Evolutionary conservation across 2,113 vertebrate genomes (phyloP).

Genomic region (Pygoscelis adeliae): DNA sequence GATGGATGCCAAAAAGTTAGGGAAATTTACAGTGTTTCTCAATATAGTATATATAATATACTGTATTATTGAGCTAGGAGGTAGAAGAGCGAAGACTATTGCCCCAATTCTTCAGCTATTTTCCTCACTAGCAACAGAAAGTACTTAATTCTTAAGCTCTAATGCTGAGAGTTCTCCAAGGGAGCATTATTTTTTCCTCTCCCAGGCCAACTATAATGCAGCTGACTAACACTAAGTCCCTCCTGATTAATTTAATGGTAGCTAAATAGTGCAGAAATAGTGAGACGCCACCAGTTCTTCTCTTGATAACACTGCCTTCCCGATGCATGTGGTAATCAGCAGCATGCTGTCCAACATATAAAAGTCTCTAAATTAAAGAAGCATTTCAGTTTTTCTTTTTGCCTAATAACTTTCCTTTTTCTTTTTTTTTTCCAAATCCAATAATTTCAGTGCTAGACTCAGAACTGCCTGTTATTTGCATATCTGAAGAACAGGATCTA

Average conservation of each 20-base stretch:
- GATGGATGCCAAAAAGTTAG: slow-evolving; percentile 26
- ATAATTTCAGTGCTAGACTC: not conserved
- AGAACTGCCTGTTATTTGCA: not conserved
- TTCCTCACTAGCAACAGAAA: not conserved
- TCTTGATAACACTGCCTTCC: not conserved
- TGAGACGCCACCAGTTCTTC: slow-evolving; percentile 17
- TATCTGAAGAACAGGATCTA: not conserved
- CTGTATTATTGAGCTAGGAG: not conserved
- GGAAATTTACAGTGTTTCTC: not conserved
- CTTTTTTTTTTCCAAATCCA: not conserved
- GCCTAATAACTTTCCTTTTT: not conserved
- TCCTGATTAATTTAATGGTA: slow-evolving; percentile 53
- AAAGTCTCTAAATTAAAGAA: not conserved
- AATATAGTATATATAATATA: not conserved
- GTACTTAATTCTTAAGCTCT: slow-evolving; percentile 21
- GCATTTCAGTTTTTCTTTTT: not conserved
- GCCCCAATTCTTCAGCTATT: slow-evolving; percentile 8
- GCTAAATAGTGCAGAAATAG: slow-evolving; percentile 56
- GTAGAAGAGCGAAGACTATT: not conserved
- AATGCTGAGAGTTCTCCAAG: slow-evolving; percentile 29
- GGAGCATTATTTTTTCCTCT: slow-evolving; percentile 20
- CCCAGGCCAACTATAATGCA: not conserved
- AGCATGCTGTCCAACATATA: not conserved
- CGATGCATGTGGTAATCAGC: not conserved
- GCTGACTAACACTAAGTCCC: slow-evolving; percentile 31